Percentiles rank a stretch among this genome's conserved stretches.
Conservation (phyloP, 2,113 vertebrate species). For the Brachyhypopomus gauderio region DNA sequence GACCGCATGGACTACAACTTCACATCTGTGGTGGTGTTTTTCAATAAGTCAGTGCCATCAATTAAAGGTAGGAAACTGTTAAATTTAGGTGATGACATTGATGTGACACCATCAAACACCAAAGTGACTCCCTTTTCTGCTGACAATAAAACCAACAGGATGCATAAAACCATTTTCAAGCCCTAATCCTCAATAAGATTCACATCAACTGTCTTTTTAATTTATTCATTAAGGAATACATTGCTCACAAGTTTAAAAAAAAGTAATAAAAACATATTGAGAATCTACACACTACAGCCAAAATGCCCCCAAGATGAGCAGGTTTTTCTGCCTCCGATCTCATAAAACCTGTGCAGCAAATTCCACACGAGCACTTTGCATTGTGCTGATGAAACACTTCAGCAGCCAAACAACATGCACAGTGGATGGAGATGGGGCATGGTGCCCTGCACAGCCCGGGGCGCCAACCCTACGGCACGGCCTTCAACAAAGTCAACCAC, state of each 20-base stretch:
- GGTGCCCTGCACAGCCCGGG: slow-evolving; percentile 57
- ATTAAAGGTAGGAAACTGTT: background rate
- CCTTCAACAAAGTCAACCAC: slow-evolving; percentile 20
- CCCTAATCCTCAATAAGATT: slow-evolving; percentile 59
- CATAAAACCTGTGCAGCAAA: slow-evolving; percentile 67
- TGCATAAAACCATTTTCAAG: slow-evolving; percentile 55
- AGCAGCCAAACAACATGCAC: slow-evolving; percentile 67
- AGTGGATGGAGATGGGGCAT: slow-evolving; percentile 63
- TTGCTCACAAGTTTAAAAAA: slow-evolving; percentile 7
- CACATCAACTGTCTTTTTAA: slow-evolving; percentile 63
- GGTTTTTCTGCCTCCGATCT: slow-evolving; percentile 58
- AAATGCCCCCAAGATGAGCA: slow-evolving; percentile 67
- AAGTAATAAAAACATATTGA: slow-evolving; percentile 38
- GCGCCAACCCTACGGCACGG: slow-evolving; percentile 53
- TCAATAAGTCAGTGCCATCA: background rate
- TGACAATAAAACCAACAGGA: slow-evolving; percentile 50
- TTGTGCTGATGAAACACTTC: slow-evolving; percentile 70
- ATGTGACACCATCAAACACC: background rate
- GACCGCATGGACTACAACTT: background rate
- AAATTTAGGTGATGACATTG: background rate
- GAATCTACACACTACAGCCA: slow-evolving; percentile 61
- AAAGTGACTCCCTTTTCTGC: slow-evolving; percentile 56
- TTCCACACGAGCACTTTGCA: slow-evolving; percentile 68
- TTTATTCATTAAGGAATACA: slow-evolving; percentile 63
- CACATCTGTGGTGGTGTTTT: slow-evolving; percentile 11